Conservation (phyloP, 2,888 invertebrate genomes). For the Ischnura elegans region DNA sequence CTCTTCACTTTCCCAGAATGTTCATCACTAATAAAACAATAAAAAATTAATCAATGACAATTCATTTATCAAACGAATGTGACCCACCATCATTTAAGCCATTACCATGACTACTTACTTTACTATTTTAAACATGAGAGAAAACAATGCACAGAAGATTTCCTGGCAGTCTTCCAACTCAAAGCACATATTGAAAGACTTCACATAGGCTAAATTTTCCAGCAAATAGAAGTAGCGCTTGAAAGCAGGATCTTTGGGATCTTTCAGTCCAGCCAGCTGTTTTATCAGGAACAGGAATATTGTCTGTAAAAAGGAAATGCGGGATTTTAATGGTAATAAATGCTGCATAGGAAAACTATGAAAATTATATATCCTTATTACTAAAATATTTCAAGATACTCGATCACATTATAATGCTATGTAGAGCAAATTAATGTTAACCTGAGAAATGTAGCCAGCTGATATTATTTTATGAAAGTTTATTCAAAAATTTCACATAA, state of each 20-base stretch:
- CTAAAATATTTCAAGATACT: no score
- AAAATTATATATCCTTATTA: no score
- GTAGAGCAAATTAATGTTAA: no score
- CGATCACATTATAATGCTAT: no score
- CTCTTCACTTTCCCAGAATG: conserved; percentile 97
- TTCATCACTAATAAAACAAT: conserved; percentile 86
- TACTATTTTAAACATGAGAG: conserved; percentile 96
- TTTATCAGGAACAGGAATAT: conserved; percentile 97
- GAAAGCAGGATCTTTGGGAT: conserved; percentile 98
- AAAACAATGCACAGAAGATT: conserved; percentile 95
- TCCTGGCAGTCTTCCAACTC: conserved; percentile 98
- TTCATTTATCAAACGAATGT: background rate
- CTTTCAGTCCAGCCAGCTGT: conserved; percentile 94
- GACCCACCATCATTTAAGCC: background rate
- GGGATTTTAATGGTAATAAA: no score
- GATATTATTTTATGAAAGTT: no score
- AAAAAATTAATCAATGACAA: conserved; percentile 34
- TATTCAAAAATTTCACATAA: no score
- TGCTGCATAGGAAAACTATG: no score
- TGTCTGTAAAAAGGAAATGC: conserved; percentile 79
- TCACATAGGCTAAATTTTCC: conserved; percentile 98
- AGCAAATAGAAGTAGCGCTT: conserved; percentile 98
- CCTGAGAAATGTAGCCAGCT: no score
- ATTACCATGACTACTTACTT: conserved; percentile 84
- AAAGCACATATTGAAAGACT: conserved; percentile 99